Conservation (phyloP, 2,888 invertebrate genomes). For the Plebejus anna region DNA sequence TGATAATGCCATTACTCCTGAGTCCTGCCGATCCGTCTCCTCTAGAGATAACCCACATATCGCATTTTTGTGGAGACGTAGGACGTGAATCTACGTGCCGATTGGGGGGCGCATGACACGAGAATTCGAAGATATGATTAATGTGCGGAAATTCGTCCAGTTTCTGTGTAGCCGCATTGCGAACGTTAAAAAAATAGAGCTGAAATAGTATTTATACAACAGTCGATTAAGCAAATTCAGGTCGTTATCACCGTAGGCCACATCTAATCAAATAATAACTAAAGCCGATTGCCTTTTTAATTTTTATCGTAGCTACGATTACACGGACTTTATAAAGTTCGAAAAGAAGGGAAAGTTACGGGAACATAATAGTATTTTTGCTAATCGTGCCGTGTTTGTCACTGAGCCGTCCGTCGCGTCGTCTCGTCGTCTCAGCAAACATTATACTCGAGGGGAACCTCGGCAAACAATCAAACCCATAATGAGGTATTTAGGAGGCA, state of each 20-base stretch:
- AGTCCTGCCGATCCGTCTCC: neutral
- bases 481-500: neutral
- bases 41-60: neutral
- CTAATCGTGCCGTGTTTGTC: neutral
- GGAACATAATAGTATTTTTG: neutral
- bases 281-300: neutral
- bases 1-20: slow-evolving; percentile 14
- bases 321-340: neutral
- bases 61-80: neutral
- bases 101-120: neutral
- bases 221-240: neutral
- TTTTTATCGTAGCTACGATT: neutral
- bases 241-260: neutral
- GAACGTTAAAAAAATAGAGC: neutral
- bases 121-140: neutral
- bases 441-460: neutral
- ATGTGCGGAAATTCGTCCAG: neutral
- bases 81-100: neutral
- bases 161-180: neutral
- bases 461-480: neutral
- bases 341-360: neutral
- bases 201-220: neutral
- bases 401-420: neutral
- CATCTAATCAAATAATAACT: neutral
- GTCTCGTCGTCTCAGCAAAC: slow-evolving; percentile 21